A percentile compares a stretch with the other conserved stretches of the same genome.
Conservation (phyloP, 2,113 vertebrate species). For the Misgurnus anguillicaudatus region DNA sequence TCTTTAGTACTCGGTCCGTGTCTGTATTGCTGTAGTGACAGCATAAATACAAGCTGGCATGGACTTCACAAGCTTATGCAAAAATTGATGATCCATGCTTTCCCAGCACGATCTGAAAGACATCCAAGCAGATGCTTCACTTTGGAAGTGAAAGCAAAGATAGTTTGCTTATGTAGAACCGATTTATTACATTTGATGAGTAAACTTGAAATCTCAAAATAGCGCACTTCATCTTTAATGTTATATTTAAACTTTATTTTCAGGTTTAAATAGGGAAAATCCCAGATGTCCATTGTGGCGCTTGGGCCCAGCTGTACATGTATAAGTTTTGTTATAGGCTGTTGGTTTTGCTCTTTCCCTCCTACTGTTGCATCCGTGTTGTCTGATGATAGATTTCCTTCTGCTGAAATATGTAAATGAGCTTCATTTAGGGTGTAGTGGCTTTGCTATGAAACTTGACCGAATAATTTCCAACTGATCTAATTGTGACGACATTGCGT, state of each 20-base stretch:
- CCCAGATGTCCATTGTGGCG: no score
- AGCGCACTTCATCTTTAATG: no score
- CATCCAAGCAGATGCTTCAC: neutral
- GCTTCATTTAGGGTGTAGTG: neutral
- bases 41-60: neutral
- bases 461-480: no score
- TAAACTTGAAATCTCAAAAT: no score
- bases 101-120: neutral
- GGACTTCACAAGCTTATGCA: neutral
- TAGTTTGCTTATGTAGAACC: no score
- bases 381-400: slow-evolving; percentile 2
- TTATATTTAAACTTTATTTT: no score
- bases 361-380: neutral
- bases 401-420: slow-evolving; percentile 35
- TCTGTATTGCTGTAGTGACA: neutral
- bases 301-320: neutral
- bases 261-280: no score
- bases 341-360: neutral
- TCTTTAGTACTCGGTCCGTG: neutral
- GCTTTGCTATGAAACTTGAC: no score
- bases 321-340: no score
- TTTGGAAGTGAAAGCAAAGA: no score
- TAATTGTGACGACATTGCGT: neutral
- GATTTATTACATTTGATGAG: no score
- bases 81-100: neutral